A percentile compares a stretch with the other conserved stretches of the same genome.
Conservation (phyloP, 1,140 invertebrate genomes). For the Oncopodura yosiiana region DNA sequence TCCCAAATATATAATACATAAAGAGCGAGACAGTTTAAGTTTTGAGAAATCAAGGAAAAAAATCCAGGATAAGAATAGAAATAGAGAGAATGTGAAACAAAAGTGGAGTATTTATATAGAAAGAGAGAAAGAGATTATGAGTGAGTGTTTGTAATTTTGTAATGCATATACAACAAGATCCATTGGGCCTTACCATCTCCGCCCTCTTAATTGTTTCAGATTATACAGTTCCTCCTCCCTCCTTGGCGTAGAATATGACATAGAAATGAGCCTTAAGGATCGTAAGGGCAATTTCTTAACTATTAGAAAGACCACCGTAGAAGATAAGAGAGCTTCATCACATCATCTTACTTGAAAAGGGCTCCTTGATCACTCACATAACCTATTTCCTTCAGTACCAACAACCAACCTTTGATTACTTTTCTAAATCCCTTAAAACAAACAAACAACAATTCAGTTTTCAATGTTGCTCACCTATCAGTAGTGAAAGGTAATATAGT, state of each 20-base stretch:
- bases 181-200: conserved; percentile 9
- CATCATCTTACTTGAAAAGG: conserved; percentile 15
- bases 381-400: too few species aligned
- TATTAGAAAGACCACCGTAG: conserved; percentile 28
- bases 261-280: conserved; percentile 17
- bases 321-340: conserved; percentile 29
- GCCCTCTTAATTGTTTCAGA: conserved; percentile 29
- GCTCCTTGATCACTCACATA: conserved; percentile 14
- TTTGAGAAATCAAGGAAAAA: too few species aligned
- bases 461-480: too few species aligned
- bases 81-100: too few species aligned
- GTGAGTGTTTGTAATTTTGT: background rate
- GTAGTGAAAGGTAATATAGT: too few species aligned
- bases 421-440: too few species aligned
- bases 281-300: conserved; percentile 6
- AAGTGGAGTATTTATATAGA: too few species aligned
- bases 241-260: conserved; percentile 5
- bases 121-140: too few species aligned
- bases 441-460: too few species aligned
- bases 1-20: too few species aligned
- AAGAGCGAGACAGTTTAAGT: too few species aligned
- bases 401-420: too few species aligned
- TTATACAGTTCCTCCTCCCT: conserved; percentile 15
- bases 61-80: conserved; percentile 1
- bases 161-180: background rate